These are phyloP conservation scores for Hycleus cichorii DNA, from an alignment of 1,140 invertebrate species.

Conservation along the genomic window DNA sequence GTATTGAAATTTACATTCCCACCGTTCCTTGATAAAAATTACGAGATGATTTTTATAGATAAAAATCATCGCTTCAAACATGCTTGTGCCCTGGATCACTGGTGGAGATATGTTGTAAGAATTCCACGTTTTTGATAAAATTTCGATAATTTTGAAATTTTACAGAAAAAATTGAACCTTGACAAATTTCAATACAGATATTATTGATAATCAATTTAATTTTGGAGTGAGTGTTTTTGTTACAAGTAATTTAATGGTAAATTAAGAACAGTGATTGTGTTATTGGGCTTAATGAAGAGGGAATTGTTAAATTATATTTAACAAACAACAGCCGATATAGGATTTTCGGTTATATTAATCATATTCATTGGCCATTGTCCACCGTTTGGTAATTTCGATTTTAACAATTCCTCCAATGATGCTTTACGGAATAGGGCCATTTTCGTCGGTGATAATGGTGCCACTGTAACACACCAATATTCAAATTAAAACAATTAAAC, in stretches of 20 bases:
- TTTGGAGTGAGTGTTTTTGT: no score
- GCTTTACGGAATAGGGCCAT: slow-evolving; percentile 55
- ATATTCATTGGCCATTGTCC: slow-evolving; percentile 48
- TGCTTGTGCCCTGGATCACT: not conserved
- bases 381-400: slow-evolving; percentile 35
- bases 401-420: slow-evolving; percentile 47
- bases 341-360: slow-evolving; percentile 72
- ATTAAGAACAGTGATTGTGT: slow-evolving; percentile 1
- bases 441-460: slow-evolving; percentile 60
- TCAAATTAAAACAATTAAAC: no score
- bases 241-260: not conserved
- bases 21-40: not conserved
- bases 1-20: slow-evolving; percentile 35
- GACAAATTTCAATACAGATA: slow-evolving; percentile 37
- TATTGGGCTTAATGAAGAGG: slow-evolving; percentile 2
- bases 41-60: not conserved
- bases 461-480: slow-evolving; percentile 47
- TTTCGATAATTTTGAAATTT: not conserved
- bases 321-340: slow-evolving; percentile 66
- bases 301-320: slow-evolving; percentile 43
- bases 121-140: not conserved
- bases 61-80: not conserved
- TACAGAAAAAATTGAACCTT: not conserved
- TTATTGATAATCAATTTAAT: not conserved
- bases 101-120: not conserved